Percentiles rank a stretch among this genome's conserved stretches.
These are phyloP conservation scores for Scaptomyza pallida DNA, from an alignment of 1,140 invertebrate species.

Conservation along the genomic window DNA sequence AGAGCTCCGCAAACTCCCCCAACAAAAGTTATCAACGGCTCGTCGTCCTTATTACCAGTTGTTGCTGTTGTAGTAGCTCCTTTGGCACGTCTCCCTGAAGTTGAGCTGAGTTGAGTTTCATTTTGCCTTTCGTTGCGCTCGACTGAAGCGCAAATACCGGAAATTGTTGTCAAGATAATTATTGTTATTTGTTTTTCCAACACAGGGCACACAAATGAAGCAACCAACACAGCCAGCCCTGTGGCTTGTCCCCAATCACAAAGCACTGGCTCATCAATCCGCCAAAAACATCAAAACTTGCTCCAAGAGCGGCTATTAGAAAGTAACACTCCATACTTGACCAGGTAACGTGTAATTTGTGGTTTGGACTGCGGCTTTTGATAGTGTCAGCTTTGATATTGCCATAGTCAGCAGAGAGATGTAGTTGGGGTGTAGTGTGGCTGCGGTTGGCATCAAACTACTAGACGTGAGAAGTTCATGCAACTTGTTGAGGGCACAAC, in stretches of 20 bases:
- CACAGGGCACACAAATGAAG: slow-evolving; percentile 54
- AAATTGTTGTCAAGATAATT: slow-evolving; percentile 84
- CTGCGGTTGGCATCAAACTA: slow-evolving; percentile 65
- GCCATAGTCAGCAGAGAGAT: background rate
- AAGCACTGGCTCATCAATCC: slow-evolving; percentile 72
- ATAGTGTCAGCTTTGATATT: slow-evolving; percentile 39
- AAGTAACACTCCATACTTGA: slow-evolving; percentile 32
- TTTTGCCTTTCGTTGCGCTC: slow-evolving; percentile 77
- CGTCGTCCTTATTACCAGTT: slow-evolving; percentile 25
- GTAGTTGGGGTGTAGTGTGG: slow-evolving; percentile 6
- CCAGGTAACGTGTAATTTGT: slow-evolving; percentile 64
- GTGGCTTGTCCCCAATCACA: slow-evolving; percentile 36
- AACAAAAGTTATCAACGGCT: slow-evolving; percentile 13
- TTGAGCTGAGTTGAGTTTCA: slow-evolving; percentile 73
- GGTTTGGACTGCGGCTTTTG: slow-evolving; percentile 53
- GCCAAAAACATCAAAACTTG: slow-evolving; percentile 74
- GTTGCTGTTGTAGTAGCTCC: slow-evolving; percentile 24
- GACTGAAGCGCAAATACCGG: slow-evolving; percentile 83
- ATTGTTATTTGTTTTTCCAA: slow-evolving; percentile 83
- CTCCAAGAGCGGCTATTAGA: slow-evolving; percentile 22
- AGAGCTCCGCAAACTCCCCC: slow-evolving; percentile 39
- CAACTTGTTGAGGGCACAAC: slow-evolving; percentile 62
- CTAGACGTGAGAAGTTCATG: slow-evolving; percentile 56
- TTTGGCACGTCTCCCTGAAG: slow-evolving; percentile 72
- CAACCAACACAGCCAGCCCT: slow-evolving; percentile 44